Conservation (phyloP, 2,113 vertebrate species). For the Proteles cristata region DNA sequence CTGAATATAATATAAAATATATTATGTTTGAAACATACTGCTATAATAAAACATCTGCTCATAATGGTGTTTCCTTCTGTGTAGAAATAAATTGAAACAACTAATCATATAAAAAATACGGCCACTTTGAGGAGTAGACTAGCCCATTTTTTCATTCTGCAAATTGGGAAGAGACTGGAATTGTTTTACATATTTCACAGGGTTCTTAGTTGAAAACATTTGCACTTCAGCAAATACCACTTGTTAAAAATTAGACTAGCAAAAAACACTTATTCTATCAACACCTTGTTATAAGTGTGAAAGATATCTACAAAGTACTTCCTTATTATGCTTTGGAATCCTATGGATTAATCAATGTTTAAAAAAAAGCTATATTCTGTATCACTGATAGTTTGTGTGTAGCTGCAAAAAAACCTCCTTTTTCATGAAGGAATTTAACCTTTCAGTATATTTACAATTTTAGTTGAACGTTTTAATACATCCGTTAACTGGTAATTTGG, state of each 20-base stretch:
- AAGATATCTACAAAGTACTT: slow-evolving; percentile 40
- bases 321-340: slow-evolving; percentile 55
- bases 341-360: slow-evolving; percentile 43
- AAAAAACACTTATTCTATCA: slow-evolving; percentile 53
- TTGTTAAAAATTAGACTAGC: slow-evolving; percentile 58
- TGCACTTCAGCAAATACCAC: neutral
- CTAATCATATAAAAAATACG: slow-evolving; percentile 43
- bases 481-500: slow-evolving; percentile 46
- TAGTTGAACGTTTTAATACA: slow-evolving; percentile 43
- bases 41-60: slow-evolving; percentile 30
- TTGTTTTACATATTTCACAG: slow-evolving; percentile 67
- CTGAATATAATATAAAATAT: slow-evolving; percentile 24
- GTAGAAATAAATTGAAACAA: slow-evolving; percentile 61
- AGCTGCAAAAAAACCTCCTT: slow-evolving; percentile 22
- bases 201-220: slow-evolving; percentile 45
- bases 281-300: slow-evolving; percentile 54
- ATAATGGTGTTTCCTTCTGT: neutral
- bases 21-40: neutral
- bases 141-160: neutral
- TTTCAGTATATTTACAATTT: slow-evolving; percentile 48
- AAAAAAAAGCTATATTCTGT: neutral
- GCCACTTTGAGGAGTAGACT: neutral
- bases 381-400: neutral
- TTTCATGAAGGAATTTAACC: slow-evolving; percentile 12
- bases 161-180: slow-evolving; percentile 18